Conservation (phyloP, 2,797 vertebrate genomes). For the Nannoperca australis region DNA sequence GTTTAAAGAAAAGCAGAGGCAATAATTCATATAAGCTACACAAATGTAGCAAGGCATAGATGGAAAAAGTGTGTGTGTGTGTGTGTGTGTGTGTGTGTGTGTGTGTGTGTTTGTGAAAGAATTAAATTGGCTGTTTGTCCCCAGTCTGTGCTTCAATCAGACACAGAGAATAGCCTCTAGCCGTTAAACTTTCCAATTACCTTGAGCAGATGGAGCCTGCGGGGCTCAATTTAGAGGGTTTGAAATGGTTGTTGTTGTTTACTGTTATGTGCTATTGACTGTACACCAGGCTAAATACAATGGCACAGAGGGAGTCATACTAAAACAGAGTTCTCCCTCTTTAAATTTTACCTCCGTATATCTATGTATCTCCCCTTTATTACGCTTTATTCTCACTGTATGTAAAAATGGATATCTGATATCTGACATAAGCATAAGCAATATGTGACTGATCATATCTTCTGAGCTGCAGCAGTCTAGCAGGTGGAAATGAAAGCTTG, state of each 20-base stretch:
- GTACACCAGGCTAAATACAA: constrained; percentile 41
- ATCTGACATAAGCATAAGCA: background rate
- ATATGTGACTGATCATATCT: constrained; percentile 33
- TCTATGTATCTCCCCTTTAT: constrained; percentile 13
- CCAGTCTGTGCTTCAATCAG: constrained; percentile 69
- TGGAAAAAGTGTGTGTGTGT: constrained; percentile 24
- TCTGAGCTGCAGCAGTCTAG: constrained; percentile 11
- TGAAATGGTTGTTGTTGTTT: constrained; percentile 77
- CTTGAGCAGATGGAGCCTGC: constrained; percentile 74
- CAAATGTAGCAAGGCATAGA: constrained; percentile 25
- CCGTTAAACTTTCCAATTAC: constrained; percentile 83
- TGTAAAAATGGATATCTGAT: constrained; percentile 9
- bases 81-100: constrained; percentile 20
- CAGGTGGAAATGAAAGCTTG: constrained; percentile 16
- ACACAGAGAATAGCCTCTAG: constrained; percentile 72
- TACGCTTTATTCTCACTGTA: constrained; percentile 3
- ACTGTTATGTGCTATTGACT: constrained; percentile 71
- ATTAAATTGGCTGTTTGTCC: constrained; percentile 78
- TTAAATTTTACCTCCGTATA: constrained; percentile 25
- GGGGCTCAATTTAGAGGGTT: constrained; percentile 60
- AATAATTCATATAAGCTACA: constrained; percentile 45
- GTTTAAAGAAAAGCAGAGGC: constrained; percentile 33
- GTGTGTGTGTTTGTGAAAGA: constrained; percentile 11
- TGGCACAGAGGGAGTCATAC: constrained; percentile 16
- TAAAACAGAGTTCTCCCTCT: constrained; percentile 26